Evolutionary conservation across 1,140 invertebrate species (phyloP).

Genomic region (Macrotrachela quadricornifera): DNA sequence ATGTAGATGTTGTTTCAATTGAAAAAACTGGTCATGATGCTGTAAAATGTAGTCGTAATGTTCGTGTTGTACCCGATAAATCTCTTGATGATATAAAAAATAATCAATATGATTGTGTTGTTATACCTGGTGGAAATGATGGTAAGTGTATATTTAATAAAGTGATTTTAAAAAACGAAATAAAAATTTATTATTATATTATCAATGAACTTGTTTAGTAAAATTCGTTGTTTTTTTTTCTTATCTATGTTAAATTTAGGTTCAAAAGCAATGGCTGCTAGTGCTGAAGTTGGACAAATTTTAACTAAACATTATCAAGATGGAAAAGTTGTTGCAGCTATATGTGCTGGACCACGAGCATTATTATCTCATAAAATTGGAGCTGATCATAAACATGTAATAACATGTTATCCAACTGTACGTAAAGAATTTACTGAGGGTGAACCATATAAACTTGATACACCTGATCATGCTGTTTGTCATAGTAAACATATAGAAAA

Average conservation of each 20-base stretch:
- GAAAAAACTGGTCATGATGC: slow-evolving; percentile 41
- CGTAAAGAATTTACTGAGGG: background rate
- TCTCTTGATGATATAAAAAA: slow-evolving; percentile 35
- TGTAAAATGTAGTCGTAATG: slow-evolving; percentile 56
- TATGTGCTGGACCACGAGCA: slow-evolving; percentile 63
- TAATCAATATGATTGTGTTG: slow-evolving; percentile 51
- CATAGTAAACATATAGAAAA: background rate
- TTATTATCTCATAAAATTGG: slow-evolving; percentile 62
- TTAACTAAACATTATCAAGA: slow-evolving; percentile 52
- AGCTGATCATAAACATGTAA: slow-evolving; percentile 44
- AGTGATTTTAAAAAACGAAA: background rate
- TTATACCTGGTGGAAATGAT: slow-evolving; percentile 69
- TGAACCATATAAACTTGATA: background rate
- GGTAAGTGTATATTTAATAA: slow-evolving; percentile 35
- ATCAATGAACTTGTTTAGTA: background rate
- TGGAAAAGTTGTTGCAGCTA: slow-evolving; percentile 55
- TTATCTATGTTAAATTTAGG: background rate
- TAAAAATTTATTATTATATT: background rate
- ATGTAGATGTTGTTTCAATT: slow-evolving; percentile 56
- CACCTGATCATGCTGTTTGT: background rate
- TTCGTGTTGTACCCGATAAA: slow-evolving; percentile 56
- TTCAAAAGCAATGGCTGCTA: slow-evolving; percentile 50
- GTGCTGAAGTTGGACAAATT: slow-evolving; percentile 50
- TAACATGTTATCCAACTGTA: slow-evolving; percentile 21
- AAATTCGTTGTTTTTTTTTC: background rate